phyloP scores from a whole-genome alignment of 2,113 vertebrate genomes.

The Fukomys damarensis region DNA sequence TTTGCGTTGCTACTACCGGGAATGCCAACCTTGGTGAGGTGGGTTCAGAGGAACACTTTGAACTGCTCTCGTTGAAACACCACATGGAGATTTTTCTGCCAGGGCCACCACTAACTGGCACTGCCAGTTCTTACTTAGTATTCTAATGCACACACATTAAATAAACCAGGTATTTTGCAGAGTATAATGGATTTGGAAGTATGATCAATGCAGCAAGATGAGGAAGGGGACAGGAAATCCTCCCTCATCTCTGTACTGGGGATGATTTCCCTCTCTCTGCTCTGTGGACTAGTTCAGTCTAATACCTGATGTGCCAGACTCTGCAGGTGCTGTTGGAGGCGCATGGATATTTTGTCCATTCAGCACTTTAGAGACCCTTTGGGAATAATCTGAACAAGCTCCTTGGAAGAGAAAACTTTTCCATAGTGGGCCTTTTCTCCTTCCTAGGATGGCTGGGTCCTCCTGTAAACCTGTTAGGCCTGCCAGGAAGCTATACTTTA shows the following conservation, averaged over 20 bases:
- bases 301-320: neutral
- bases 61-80: slow-evolving; percentile 44
- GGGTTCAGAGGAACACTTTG: neutral
- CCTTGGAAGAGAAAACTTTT: neutral
- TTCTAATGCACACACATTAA: slow-evolving; percentile 23
- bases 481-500: neutral
- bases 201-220: neutral
- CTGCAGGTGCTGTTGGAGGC: neutral
- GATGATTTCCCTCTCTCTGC: neutral
- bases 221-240: neutral
- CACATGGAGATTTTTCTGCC: neutral
- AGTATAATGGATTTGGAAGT: neutral
- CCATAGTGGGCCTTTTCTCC: neutral
- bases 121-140: slow-evolving; percentile 29
- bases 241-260: neutral
- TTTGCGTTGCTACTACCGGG: neutral
- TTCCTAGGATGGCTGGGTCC: neutral
- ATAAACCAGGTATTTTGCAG: neutral
- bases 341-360: neutral
- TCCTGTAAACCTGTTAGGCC: neutral
- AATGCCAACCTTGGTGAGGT: neutral
- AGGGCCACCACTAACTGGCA: neutral
- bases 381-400: neutral
- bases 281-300: neutral
- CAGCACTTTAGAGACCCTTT: neutral